Percentiles rank a stretch among this genome's conserved stretches.
Conservation (phyloP, 2,797 vertebrate genomes). For the Amphiprion clarkii region DNA sequence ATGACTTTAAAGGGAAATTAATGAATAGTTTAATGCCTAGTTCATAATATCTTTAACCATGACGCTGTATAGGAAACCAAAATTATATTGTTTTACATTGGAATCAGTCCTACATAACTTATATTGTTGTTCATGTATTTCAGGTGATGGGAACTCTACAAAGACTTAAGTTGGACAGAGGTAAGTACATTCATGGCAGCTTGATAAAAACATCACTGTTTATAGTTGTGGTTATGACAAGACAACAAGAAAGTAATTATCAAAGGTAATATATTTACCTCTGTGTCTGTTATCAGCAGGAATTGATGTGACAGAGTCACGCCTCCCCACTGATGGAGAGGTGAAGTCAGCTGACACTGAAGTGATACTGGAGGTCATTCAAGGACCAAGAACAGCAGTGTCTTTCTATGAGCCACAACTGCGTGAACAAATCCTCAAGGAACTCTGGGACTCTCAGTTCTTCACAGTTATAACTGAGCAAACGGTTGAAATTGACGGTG, state of each 20-base stretch:
- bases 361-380: background rate
- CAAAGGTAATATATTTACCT: conserved; percentile 5
- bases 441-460: conserved; percentile 86
- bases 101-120: background rate
- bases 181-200: conserved; percentile 60
- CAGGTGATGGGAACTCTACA: conserved; percentile 74
- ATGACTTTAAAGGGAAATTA: background rate
- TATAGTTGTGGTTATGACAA: background rate
- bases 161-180: conserved; percentile 68
- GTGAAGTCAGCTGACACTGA: conserved; percentile 24
- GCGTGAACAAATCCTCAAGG: conserved; percentile 84
- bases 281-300: conserved; percentile 42
- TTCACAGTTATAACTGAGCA: conserved; percentile 85
- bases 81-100: background rate
- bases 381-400: conserved; percentile 55
- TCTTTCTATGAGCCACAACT: conserved; percentile 83
- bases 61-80: background rate
- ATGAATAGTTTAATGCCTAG: background rate
- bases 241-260: too few relatives aligned
- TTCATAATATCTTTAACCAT: background rate
- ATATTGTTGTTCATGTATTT: conserved; percentile 14
- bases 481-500: conserved; percentile 75
- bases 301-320: conserved; percentile 21
- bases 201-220: background rate
- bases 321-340: conserved; percentile 28